phyloP scores from a whole-genome alignment of 2,888 invertebrate genomes.

The Iselma pallidipennis region DNA sequence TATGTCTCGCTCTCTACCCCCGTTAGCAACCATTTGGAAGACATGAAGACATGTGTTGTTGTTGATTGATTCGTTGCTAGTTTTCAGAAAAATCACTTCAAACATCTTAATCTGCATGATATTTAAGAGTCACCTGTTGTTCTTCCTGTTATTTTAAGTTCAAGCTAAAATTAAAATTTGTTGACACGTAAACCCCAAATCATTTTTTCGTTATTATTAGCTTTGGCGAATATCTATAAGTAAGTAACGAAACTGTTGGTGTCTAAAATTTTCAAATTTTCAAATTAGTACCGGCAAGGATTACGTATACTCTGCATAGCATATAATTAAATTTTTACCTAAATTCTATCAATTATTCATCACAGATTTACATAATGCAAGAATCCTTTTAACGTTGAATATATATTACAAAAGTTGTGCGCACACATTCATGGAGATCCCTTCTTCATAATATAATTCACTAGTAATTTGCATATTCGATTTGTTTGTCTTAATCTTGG shows the following conservation, averaged over 20 bases:
- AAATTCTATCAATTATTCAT: not conserved
- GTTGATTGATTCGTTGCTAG: too few species aligned
- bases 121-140: not conserved
- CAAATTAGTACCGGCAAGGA: too few species aligned
- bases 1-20: too few species aligned
- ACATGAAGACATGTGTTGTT: too few species aligned
- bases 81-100: not conserved
- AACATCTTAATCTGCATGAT: not conserved
- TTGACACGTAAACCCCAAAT: not conserved
- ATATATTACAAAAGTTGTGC: not conserved
- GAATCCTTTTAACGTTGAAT: not conserved
- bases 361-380: not conserved
- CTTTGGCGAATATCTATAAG: too few species aligned
- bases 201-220: too few species aligned
- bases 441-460: not conserved
- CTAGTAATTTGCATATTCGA: slow-evolving; percentile 26
- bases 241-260: too few species aligned
- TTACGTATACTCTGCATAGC: too few species aligned
- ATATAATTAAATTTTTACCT: not conserved
- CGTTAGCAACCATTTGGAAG: not conserved
- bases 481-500: slow-evolving; percentile 24
- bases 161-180: not conserved
- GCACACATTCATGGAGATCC: not conserved
- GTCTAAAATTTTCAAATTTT: too few species aligned
- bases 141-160: not conserved